Evolutionary conservation across 2,113 vertebrate species (phyloP).

Genomic region (Zosterops japonicus): DNA sequence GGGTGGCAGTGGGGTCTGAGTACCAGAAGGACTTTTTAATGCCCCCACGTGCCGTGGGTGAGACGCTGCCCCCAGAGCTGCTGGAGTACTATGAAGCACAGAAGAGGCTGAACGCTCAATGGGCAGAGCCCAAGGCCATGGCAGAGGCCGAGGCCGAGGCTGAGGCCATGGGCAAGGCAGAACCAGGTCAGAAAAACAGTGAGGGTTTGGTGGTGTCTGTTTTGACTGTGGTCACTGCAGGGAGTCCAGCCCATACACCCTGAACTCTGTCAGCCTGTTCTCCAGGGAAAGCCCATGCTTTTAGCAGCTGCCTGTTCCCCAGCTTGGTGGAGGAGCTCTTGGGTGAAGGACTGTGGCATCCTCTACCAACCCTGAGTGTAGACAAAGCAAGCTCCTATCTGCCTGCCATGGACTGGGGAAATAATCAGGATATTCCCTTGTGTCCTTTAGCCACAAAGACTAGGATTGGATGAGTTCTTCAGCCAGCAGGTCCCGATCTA

Average conservation of each 20-base stretch:
- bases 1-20: constrained; percentile 73
- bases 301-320: background rate
- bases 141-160: no score
- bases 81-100: constrained; percentile 78
- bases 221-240: background rate
- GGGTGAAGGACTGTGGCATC: no score
- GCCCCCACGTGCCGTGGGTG: constrained; percentile 80
- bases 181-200: constrained; percentile 1
- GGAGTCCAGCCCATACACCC: background rate
- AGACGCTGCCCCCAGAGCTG: constrained; percentile 82
- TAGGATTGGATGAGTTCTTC: background rate
- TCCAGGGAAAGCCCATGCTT: background rate
- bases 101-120: constrained; percentile 57
- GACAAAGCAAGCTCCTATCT: no score
- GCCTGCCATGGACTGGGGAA: no score
- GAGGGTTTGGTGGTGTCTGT: background rate
- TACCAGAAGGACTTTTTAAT: constrained; percentile 77
- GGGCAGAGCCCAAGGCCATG: background rate
- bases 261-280: background rate
- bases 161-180: background rate
- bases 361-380: no score
- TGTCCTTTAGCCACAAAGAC: background rate
- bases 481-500: background rate
- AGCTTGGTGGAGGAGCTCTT: no score
- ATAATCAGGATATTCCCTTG: background rate